These are phyloP conservation scores for Podarcis lilfordi DNA, from an alignment of 2,797 vertebrate genomes.

Conservation along the genomic window DNA sequence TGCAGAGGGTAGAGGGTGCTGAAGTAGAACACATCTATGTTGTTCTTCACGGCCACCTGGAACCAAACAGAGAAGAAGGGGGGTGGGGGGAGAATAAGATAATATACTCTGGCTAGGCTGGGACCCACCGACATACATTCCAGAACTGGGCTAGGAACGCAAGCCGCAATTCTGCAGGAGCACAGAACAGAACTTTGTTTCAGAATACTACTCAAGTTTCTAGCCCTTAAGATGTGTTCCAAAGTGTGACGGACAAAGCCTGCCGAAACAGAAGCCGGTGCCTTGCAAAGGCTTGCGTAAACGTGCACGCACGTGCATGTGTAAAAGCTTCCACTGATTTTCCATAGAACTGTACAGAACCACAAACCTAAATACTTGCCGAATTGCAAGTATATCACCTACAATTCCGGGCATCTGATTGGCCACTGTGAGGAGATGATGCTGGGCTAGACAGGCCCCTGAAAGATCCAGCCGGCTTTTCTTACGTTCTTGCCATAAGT, in stretches of 20 bases:
- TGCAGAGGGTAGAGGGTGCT: slow-evolving; percentile 96
- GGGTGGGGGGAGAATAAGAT: background rate
- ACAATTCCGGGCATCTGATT: no score
- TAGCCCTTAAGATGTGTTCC: background rate
- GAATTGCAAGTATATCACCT: no score
- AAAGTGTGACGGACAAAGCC: background rate
- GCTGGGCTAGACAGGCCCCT: no score
- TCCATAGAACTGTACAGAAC: no score
- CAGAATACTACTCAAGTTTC: background rate
- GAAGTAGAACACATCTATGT: slow-evolving; percentile 99
- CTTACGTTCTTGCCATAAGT: no score
- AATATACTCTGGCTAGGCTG: rapidly evolving
- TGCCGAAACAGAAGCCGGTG: background rate
- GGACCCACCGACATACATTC: background rate
- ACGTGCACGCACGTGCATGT: no score
- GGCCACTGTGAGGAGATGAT: no score
- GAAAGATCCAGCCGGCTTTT: no score
- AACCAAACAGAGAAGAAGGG: rapidly evolving
- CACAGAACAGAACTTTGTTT: background rate
- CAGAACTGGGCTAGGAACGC: background rate
- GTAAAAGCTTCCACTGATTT: no score
- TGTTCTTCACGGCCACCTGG: slow-evolving; percentile 97
- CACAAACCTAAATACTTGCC: no score
- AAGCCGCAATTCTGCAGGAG: background rate
- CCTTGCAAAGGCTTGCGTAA: no score